These are phyloP conservation scores for Mantis religiosa DNA, from an alignment of 2,888 invertebrate species.

Conservation along the genomic window DNA sequence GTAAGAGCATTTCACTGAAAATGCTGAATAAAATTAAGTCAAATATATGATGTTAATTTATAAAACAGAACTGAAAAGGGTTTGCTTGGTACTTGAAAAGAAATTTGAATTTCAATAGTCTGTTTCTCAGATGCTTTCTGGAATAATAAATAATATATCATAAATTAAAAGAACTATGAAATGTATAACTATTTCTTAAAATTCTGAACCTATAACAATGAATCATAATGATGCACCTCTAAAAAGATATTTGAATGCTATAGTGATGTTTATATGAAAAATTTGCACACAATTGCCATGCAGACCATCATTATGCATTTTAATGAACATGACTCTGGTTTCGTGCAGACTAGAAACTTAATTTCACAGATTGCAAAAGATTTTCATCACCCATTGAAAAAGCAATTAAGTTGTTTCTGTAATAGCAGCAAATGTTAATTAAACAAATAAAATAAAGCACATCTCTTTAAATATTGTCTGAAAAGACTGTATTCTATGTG, in stretches of 20 bases:
- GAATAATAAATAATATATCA: no score
- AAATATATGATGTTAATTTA: no score
- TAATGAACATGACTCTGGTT: neutral
- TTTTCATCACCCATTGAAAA: neutral
- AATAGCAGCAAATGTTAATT: neutral
- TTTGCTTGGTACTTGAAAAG: no score
- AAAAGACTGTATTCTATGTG: slow-evolving; percentile 11
- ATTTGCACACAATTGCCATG: neutral
- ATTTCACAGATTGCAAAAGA: neutral
- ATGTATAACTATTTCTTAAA: neutral
- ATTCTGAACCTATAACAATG: neutral
- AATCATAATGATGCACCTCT: neutral
- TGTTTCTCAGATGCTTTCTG: no score
- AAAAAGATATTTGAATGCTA: neutral
- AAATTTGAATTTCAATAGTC: no score
- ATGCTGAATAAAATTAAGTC: no score
- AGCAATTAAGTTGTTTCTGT: neutral
- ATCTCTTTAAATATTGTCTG: neutral
- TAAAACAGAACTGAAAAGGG: no score
- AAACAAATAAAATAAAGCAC: neutral
- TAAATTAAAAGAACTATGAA: neutral
- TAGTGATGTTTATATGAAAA: neutral
- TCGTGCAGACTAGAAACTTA: neutral
- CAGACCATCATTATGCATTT: neutral
- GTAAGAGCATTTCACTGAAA: no score